Base-by-base conservation (phyloP, 1,140 invertebrate species). In the Bombus confusus region DNA sequence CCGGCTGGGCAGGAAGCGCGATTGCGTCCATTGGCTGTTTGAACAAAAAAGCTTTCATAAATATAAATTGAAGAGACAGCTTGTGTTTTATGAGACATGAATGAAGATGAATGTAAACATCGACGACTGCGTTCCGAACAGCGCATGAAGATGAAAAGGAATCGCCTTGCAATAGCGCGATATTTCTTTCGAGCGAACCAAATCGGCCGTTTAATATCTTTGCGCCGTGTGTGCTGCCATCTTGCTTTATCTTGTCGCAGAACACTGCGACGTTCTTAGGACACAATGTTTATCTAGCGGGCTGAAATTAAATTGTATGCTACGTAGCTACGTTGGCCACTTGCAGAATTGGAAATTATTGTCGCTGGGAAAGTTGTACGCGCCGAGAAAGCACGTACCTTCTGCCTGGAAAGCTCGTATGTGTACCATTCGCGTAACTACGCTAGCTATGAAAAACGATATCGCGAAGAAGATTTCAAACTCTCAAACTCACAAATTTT, bases 11-110 rank as follows among this genome's bases (percentile, higher is more conserved):
- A 80, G 78, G 76, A 62, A 78, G 78, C 34, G 22, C 66, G 66
- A 80, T 52, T 57, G 34, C 78, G 66, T 80, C 41, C 37, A 68
- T 80, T 71, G 66, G n/a, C 78, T 80, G 78, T 80, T 80, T 68
- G 66, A 71, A 72, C 68, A 72, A 25, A 72, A 81, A 81, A 72
- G 13, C 13, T n/a, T 28, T 37, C 15, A 57, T 71, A 37, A 80
- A 71, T 71, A 39, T 52, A 31, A 31, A 6, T 47, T 66, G 1
- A 2, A 25, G 28, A 57, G 52, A 52, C 34, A 47, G 0, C 22
- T 43, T 34, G 34, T 28, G 34, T 62, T 77, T 18, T 34, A 37
- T 37, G 62, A 12, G 31, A 18, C 13, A 31, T 52, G 34, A 39
- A 80, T 80, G 66, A 80, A 18, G 12, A 52, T 80, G 79, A 31